Evolutionary conservation across 2,113 vertebrate genomes (phyloP), one percentile per base, ranked within the genome.

Genomic region (Scolopax mira): DNA sequence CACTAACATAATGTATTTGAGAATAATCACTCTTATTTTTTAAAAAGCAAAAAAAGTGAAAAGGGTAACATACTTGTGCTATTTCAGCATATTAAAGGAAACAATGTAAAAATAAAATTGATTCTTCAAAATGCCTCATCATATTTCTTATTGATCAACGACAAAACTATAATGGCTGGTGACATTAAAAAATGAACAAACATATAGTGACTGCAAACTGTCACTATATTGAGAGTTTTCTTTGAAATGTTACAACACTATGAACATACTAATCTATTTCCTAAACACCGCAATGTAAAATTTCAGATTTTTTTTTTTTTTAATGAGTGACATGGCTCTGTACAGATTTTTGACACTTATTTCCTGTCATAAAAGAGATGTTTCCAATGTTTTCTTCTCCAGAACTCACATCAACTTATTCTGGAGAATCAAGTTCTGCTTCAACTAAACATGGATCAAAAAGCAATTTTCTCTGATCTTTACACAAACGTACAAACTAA

Each of bases 111-210:
- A 93, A 90, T 80, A 88, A 93, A 89, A 22, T 39, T 4, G 25
- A 13, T 85, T 92, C n/a, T 92, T 96, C 58, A 85, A 79, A 86
- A 37, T 82, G 51, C 89, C 82, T 96, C 74, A 85, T 90, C 84
- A 67, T 13, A 46, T 72, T 75, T 19, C 60, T 93, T 96, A 66
- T 70, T 51, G 79, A 61, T 94, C 67, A 75, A 74, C 37, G 30
- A 49, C 24, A 84, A 62, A 49, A 35, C 14, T 70, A 6, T 60
- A 66, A 64, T 70, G 62, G 51, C 44, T 91, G 64, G 18, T 86
- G 78, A 81, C 71, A 28, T 85, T 44, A 80, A 87, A 65, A 18
- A 58, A 80, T 90, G 13, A 78, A 24, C n/a, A n/a, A n/a, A n/a
- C n/a, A n/a, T n/a, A n/a, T 58, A 60, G 19, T 37, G 27, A 28